phyloP scores from a whole-genome alignment of 2,888 invertebrate genomes.

The Polymixis lichenea region DNA sequence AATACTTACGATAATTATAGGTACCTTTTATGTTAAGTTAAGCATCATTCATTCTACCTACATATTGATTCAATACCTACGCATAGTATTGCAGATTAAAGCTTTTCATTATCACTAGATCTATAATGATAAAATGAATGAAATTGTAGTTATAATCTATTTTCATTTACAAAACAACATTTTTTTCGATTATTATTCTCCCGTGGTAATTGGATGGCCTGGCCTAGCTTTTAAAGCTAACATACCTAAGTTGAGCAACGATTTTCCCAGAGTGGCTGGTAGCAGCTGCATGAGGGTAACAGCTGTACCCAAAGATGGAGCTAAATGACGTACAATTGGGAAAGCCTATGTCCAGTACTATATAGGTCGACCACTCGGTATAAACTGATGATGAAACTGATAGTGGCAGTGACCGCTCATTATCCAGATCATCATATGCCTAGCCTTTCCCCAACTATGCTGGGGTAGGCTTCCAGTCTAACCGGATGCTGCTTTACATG shows the following conservation, averaged over 20 bases:
- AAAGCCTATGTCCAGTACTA: neutral
- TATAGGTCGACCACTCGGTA: too few species aligned
- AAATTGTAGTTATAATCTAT: conserved; percentile 16
- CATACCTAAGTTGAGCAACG: neutral
- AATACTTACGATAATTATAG: neutral
- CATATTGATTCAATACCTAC: neutral
- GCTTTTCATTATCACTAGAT: neutral
- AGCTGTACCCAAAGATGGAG: neutral
- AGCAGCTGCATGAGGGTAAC: neutral
- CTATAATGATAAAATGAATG: neutral
- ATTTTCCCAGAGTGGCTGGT: neutral
- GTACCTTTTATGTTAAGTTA: neutral
- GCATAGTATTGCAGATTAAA: neutral
- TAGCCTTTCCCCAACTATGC: too few species aligned
- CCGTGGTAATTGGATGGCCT: neutral
- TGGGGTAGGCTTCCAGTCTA: too few species aligned
- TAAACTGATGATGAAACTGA: neutral
- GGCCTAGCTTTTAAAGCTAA: neutral
- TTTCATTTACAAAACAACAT: neutral
- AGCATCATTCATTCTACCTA: conserved; percentile 5
- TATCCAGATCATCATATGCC: too few species aligned
- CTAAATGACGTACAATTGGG: neutral
- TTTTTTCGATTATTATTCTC: neutral
- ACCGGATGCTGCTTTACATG: too few species aligned
- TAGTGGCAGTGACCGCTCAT: too few species aligned